phyloP scores from a whole-genome alignment of 2,113 vertebrate genomes.

The Scatophagus argus region DNA sequence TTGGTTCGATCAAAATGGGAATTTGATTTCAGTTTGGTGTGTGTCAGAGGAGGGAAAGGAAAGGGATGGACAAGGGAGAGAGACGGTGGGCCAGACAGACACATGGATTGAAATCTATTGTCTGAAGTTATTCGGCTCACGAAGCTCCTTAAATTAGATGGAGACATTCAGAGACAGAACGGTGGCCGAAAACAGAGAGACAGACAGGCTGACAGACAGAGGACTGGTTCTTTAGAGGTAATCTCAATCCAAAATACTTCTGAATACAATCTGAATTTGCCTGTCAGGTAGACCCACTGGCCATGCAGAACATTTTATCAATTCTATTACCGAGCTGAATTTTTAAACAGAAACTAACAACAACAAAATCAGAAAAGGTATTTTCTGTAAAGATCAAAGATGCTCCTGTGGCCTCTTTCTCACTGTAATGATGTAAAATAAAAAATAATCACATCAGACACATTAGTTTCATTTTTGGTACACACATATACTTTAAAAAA shows the following conservation, averaged over 20 bases:
- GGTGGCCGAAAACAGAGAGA: neutral
- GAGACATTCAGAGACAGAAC: neutral
- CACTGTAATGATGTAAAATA: neutral
- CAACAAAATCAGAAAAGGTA: neutral
- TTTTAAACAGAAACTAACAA: conserved; percentile 6
- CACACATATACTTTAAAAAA: neutral
- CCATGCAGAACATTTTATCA: neutral
- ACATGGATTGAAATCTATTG: neutral
- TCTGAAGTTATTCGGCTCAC: neutral
- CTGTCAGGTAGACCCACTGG: neutral
- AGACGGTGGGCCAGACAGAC: neutral
- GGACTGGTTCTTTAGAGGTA: neutral
- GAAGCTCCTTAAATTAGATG: conserved; percentile 9
- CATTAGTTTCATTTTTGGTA: neutral
- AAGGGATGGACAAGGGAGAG: neutral
- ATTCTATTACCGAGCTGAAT: neutral
- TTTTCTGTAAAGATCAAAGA: neutral
- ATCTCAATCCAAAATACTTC: conserved; percentile 45
- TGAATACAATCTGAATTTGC: conserved; percentile 30
- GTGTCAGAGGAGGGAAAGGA: neutral
- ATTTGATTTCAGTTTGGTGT: neutral
- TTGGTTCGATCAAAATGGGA: neutral
- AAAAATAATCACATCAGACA: neutral
- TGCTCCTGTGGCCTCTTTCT: neutral
- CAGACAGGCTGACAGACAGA: neutral